Base-by-base conservation (phyloP, 2,797 vertebrate genomes). In the Aplochiton taeniatus region DNA sequence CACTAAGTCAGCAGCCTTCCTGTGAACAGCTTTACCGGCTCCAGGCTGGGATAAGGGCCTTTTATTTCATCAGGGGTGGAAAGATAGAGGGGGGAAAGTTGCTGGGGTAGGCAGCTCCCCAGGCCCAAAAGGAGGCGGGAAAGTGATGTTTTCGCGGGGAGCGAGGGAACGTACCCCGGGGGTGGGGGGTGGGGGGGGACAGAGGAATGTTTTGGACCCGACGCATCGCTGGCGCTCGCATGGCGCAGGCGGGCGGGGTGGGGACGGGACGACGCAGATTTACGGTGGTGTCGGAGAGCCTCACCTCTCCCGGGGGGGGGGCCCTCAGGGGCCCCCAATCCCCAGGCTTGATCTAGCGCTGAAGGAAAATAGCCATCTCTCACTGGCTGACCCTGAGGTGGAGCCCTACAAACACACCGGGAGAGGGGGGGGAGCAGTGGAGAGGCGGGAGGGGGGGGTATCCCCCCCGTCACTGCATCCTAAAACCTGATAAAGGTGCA, bases 211-310 rank as follows among this genome's bases (percentile, higher is more conserved):
- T 89, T 90, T 31, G 31, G 74, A 87, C 87, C 89, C 89, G 85
- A 90, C 86, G 91, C 88, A 89, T 92, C 91, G 91, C 90, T 92
- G 88, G 83, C 75, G 86, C 87, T 89, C 87, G 78, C 79, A 85
- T 87, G 81, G 82, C 83, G 53, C 60, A 42, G 13, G 69, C 81
- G 81, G n/a, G 84, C 41, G 31, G 84, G 31, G 66, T 69, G 67
- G 85, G 86, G 86, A 90, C 88, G 88, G 89, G 86, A 90, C 87
- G 71, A 70, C 73, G 18, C 73, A 89, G 88, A 91, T 91, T 91
- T 91, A 91, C 85, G 83, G 86, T 80, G 85, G 54, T 89, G 88
- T 89, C 89, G 89, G 84, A 84, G 75, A 31, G 83, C 84, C 83
- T 88, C 87, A 88, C 84, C 85, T 89, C 86, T 77, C n/a, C n/a